Percentiles rank a stretch among this genome's conserved stretches.
phyloP scores from a whole-genome alignment of 2,113 vertebrate genomes.

The Todiramphus chloris region DNA sequence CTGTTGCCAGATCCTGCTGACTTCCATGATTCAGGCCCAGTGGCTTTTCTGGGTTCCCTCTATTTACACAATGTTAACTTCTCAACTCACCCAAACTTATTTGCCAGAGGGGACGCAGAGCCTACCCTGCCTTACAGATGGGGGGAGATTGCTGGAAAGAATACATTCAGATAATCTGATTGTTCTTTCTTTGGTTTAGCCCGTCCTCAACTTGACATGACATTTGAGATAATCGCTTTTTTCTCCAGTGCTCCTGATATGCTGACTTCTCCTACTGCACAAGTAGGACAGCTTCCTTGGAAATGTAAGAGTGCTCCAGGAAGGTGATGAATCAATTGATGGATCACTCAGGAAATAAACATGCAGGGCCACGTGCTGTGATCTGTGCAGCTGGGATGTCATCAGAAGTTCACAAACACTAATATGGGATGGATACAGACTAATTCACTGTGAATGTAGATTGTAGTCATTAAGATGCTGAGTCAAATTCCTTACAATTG shows the following conservation, averaged over 20 bases:
- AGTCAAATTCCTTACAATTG: background rate
- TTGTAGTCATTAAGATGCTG: background rate
- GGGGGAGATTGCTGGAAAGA: background rate
- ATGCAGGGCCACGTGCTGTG: background rate
- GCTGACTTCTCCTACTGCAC: background rate
- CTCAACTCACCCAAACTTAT: background rate
- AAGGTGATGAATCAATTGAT: background rate
- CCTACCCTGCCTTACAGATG: background rate
- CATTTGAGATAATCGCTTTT: background rate
- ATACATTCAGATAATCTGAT: background rate
- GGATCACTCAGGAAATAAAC: background rate
- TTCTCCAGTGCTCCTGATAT: background rate
- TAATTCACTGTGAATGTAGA: background rate
- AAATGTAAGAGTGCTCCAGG: background rate
- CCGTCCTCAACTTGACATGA: background rate
- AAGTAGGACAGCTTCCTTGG: background rate
- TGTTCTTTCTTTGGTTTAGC: background rate
- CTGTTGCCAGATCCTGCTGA: background rate
- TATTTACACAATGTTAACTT: background rate
- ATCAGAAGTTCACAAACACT: background rate
- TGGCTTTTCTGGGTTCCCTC: background rate
- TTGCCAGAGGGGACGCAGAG: background rate
- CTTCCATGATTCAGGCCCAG: background rate
- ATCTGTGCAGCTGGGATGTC: background rate
- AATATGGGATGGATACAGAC: background rate